Evolutionary conservation across 2,888 invertebrate species (phyloP).

Genomic region (Stenurella melanura): DNA sequence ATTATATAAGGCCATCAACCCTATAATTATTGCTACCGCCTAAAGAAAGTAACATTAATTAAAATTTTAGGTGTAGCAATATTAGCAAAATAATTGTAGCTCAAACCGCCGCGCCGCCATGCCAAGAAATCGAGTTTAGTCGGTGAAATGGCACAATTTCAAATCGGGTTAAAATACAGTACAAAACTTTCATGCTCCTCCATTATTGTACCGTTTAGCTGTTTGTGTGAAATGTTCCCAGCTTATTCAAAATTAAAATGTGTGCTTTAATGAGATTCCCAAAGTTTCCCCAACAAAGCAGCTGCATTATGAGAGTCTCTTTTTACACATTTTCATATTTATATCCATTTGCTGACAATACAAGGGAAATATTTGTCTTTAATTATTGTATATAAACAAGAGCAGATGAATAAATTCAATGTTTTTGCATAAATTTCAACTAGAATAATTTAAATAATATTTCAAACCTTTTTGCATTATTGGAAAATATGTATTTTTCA

Average conservation of each 20-base stretch:
- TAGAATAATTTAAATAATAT: too few relatives aligned
- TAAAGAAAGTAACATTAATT: too few relatives aligned
- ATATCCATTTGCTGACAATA: conserved; percentile 7
- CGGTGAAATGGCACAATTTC: conserved; percentile 15
- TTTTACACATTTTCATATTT: not conserved
- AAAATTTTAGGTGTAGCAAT: too few relatives aligned
- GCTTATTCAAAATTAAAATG: conserved; percentile 24
- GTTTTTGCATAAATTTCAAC: too few relatives aligned
- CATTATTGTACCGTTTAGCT: conserved; percentile 25
- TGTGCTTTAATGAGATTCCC: conserved; percentile 26
- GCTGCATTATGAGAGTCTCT: not conserved
- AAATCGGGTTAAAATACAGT: conserved; percentile 15
- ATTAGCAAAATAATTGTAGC: not conserved
- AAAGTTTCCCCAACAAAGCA: conserved; percentile 7
- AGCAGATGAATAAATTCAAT: not conserved
- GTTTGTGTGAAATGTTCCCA: conserved; percentile 27
- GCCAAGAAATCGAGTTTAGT: not conserved
- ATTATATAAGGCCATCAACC: too few relatives aligned
- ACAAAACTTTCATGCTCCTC: conserved; percentile 17
- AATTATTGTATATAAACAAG: not conserved
- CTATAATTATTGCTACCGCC: too few relatives aligned
- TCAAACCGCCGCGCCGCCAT: conserved; percentile 2
- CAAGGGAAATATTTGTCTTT: not conserved
- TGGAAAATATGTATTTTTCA: too few relatives aligned
- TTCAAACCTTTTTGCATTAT: too few relatives aligned